These are phyloP conservation scores for Chymomyza caudatula DNA, from an alignment of 2,888 invertebrate genomes.

Conservation along the genomic window DNA sequence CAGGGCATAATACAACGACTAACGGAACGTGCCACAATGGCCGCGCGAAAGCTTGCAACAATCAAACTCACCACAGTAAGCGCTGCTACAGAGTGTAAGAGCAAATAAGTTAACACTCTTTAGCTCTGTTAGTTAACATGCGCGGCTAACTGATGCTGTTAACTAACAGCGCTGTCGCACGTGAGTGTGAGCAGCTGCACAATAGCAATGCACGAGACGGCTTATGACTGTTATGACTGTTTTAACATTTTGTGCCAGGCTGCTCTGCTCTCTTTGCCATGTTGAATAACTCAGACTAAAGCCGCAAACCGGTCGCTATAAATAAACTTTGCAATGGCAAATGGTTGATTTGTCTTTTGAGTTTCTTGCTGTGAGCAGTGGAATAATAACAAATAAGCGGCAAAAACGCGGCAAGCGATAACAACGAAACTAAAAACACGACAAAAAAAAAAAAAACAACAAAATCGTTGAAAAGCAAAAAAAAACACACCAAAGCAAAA, in stretches of 20 bases:
- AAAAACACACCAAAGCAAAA: not conserved
- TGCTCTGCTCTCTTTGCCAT: not conserved
- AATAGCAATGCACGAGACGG: not conserved
- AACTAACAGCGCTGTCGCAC: not conserved
- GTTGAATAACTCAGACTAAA: slow-evolving; percentile 43
- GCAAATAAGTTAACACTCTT: not conserved
- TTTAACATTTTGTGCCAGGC: not conserved
- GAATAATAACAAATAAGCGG: slow-evolving; percentile 23
- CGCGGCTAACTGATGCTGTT: not conserved
- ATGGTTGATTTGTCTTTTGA: slow-evolving; percentile 71
- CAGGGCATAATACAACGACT: slow-evolving; percentile 30
- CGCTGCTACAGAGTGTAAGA: not conserved
- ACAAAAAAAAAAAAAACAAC: slow-evolving; percentile 6
- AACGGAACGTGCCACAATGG: slow-evolving; percentile 54
- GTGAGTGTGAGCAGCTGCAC: not conserved
- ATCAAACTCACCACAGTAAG: slow-evolving; percentile 1
- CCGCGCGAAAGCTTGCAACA: not conserved
- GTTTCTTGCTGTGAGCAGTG: slow-evolving; percentile 65
- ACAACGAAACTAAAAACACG: slow-evolving; percentile 10
- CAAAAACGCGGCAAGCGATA: slow-evolving; percentile 10
- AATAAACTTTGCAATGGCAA: slow-evolving; percentile 68
- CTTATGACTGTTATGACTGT: not conserved
- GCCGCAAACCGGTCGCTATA: slow-evolving; percentile 73
- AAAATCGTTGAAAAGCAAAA: not conserved
- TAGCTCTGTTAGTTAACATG: not conserved